phyloP scores from a whole-genome alignment of 2,888 invertebrate genomes.

The Caenorhabditis sp. region DNA sequence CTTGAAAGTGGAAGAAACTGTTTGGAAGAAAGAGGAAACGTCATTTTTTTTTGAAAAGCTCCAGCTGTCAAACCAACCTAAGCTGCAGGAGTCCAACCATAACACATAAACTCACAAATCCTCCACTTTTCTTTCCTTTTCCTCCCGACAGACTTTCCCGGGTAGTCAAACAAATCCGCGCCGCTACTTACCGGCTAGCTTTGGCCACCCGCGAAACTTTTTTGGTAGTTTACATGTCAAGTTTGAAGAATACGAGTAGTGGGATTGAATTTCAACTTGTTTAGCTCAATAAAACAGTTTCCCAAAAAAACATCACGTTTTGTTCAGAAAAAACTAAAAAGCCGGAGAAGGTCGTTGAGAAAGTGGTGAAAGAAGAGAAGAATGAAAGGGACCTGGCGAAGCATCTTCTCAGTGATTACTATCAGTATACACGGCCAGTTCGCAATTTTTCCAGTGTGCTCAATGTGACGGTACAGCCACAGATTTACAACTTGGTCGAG shows the following conservation, averaged over 20 bases:
- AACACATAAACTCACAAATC: slow-evolving; percentile 34
- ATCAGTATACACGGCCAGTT: slow-evolving; percentile 69
- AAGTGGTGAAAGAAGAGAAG: slow-evolving; percentile 47
- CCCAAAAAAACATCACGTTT: too few species aligned
- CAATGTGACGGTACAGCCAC: slow-evolving; percentile 74
- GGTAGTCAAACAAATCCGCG: slow-evolving; percentile 46
- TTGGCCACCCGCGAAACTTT: slow-evolving; percentile 41
- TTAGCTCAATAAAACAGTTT: too few species aligned
- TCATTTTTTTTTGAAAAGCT: neutral
- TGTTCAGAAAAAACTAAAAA: slow-evolving; percentile 44
- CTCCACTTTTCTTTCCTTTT: slow-evolving; percentile 26
- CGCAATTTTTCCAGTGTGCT: slow-evolving; percentile 67
- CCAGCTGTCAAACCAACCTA: slow-evolving; percentile 15
- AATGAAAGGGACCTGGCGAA: slow-evolving; percentile 68
- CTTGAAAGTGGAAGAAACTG: neutral
- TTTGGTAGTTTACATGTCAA: slow-evolving; percentile 4
- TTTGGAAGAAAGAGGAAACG: too few species aligned
- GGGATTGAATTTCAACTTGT: neutral
- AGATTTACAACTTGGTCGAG: slow-evolving; percentile 73
- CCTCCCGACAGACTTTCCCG: slow-evolving; percentile 21
- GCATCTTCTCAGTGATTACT: slow-evolving; percentile 65
- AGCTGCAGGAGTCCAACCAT: slow-evolving; percentile 15
- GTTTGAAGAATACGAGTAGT: too few species aligned
- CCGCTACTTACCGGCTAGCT: neutral
- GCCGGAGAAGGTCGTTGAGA: slow-evolving; percentile 20